Conservation (phyloP, 2,113 vertebrate species). For the Pangasianodon gigas region DNA sequence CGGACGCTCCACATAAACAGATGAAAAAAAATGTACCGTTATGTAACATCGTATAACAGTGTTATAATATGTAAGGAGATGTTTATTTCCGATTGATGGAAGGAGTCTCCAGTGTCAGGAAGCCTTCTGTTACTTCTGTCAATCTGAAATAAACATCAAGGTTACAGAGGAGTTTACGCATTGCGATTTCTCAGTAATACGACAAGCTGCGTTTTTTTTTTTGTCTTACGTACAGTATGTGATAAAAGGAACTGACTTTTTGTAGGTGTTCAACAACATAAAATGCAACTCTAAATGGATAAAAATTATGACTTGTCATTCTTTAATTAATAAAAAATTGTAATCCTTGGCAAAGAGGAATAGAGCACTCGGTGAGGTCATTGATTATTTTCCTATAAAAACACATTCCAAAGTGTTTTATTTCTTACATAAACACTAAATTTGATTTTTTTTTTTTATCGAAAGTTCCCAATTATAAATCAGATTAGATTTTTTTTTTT, state of each 20-base stretch:
- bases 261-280: neutral
- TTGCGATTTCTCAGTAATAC: neutral
- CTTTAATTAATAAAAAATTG: rapidly evolving
- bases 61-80: neutral
- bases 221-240: neutral
- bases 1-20: neutral
- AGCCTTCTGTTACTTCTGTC: neutral
- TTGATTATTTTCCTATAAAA: neutral
- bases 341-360: neutral
- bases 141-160: too few relatives aligned
- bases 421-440: neutral
- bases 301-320: neutral
- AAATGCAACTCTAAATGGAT: neutral
- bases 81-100: neutral
- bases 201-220: too few relatives aligned
- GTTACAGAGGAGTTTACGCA: neutral
- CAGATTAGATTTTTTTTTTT: neutral
- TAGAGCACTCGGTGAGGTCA: too few relatives aligned
- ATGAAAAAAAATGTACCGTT: too few relatives aligned
- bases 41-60: too few relatives aligned
- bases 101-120: neutral
- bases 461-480: too few relatives aligned
- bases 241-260: neutral
- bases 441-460: too few relatives aligned
- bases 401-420: neutral